A percentile compares a stretch with the other conserved stretches of the same genome.
Conservation (phyloP, 2,888 invertebrate species). For the Pandemis corylana region DNA sequence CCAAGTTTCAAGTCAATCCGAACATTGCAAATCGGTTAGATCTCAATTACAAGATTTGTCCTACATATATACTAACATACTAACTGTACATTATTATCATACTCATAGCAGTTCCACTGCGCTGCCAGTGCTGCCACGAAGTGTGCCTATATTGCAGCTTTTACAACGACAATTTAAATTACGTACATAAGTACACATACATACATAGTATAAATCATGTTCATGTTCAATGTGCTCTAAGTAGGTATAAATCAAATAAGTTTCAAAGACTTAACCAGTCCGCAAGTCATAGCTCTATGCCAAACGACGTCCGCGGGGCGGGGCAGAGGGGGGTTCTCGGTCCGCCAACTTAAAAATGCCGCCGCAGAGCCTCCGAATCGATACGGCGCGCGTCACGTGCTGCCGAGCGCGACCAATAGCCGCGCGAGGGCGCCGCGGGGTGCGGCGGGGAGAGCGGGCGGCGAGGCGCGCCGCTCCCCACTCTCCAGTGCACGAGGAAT, state of each 20-base stretch:
- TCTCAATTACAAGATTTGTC: no score
- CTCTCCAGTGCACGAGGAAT: constrained; percentile 76
- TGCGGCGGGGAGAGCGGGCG: constrained; percentile 60
- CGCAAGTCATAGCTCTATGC: constrained; percentile 55
- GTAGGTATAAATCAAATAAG: neutral
- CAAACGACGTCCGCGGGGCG: constrained; percentile 72
- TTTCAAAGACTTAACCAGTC: constrained; percentile 27
- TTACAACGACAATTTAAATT: no score
- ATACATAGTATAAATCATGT: no score
- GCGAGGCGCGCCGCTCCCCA: constrained; percentile 57
- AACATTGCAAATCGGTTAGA: no score
- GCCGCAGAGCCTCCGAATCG: constrained; percentile 92
- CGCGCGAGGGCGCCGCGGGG: constrained; percentile 69
- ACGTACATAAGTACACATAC: no score
- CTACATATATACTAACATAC: no score
- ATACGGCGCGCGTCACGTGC: constrained; percentile 90
- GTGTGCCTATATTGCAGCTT: no score
- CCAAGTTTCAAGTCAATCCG: no score
- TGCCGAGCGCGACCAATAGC: constrained; percentile 80
- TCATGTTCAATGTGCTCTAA: no score
- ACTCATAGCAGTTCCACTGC: no score
- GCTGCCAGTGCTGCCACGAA: no score
- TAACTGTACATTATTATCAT: no score
- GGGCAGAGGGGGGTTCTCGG: constrained; percentile 79
- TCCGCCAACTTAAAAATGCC: constrained; percentile 91